Percentiles rank a stretch among this genome's conserved stretches.
Conservation (phyloP, 2,888 invertebrate species). For the Nysson spinosus region DNA sequence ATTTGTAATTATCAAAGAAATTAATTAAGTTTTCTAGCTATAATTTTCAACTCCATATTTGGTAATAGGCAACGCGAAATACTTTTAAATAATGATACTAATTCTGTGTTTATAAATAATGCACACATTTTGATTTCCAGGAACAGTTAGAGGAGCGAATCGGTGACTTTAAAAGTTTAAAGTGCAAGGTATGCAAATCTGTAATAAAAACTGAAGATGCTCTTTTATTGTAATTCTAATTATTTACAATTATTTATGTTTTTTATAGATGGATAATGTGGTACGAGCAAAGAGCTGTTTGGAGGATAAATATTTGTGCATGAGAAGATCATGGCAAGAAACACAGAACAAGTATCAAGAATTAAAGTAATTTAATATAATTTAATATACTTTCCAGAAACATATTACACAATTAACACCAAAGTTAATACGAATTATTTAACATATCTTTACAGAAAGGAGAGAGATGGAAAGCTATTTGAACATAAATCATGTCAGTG, state of each 20-base stretch:
- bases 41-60: too few species aligned
- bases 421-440: too few species aligned
- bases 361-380: conserved; percentile 52
- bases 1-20: too few species aligned
- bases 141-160: conserved; percentile 36
- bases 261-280: conserved; percentile 57
- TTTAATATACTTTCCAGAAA: background rate
- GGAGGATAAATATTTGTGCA: conserved; percentile 52
- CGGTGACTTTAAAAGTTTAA: conserved; percentile 50
- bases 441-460: conserved; percentile 14
- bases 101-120: conserved; percentile 3
- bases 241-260: conserved; percentile 5
- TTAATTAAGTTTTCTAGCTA: too few species aligned
- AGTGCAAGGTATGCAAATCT: conserved; percentile 57
- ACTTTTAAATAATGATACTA: too few species aligned
- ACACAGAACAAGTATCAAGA: conserved; percentile 53
- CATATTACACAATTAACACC: too few species aligned
- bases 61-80: too few species aligned
- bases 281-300: conserved; percentile 50
- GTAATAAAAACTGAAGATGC: background rate
- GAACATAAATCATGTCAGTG: conserved; percentile 34
- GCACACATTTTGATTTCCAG: conserved; percentile 42
- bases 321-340: conserved; percentile 55
- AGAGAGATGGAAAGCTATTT: conserved; percentile 1
- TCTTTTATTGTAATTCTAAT: background rate